Evolutionary conservation across 1,140 invertebrate species (phyloP), one percentile per base, ranked within the genome.

Genomic region (Phocides pigmalion): DNA sequence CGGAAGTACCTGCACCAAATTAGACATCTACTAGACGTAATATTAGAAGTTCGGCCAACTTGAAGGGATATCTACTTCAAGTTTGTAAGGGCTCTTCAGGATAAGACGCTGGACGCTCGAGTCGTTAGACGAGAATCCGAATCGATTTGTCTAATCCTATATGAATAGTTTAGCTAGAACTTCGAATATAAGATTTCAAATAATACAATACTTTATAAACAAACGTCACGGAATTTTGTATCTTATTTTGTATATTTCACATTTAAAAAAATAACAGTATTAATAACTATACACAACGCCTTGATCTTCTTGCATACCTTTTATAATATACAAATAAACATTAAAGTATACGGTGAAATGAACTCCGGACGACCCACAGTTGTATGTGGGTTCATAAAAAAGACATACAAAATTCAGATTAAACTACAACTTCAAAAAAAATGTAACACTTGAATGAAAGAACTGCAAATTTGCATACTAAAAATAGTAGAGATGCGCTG

Each of bases 31-130:
- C 47, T 50, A 50, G 28, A 51, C 19, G 37, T 51, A 39, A 19
- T 53, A 53, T 53, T 53, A 53, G 50, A 39, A 17, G 49, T 35
- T 35, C 28, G 50, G 16, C 4, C 9, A 39, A 53, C 50, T 53
- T 20, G 28, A 49, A 20, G 12, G 50, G 11, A 35, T 39, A 39
- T 32, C 49, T 32, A 53, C 50, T 53, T 53, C 50, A 53, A 53
- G 16, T 42, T 37, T 53, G 16, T 20, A 6, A 19, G 46, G 20
- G 20, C 46, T 11, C 42, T 46, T 19, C 42, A 17, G 42, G 35
- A 17, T 6, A 46, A 46, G 42, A 46, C n/a, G 42, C 14, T 46
- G 11, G 8, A 17, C 15, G 11, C 17, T 46, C 17, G 16, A 20
- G 11, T 46, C 16, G 17, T 46, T 46, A 46, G 42, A n/a, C n/a